Evolutionary conservation across 2,888 invertebrate genomes (phyloP).

Genomic region (Lamellibrachia columna): DNA sequence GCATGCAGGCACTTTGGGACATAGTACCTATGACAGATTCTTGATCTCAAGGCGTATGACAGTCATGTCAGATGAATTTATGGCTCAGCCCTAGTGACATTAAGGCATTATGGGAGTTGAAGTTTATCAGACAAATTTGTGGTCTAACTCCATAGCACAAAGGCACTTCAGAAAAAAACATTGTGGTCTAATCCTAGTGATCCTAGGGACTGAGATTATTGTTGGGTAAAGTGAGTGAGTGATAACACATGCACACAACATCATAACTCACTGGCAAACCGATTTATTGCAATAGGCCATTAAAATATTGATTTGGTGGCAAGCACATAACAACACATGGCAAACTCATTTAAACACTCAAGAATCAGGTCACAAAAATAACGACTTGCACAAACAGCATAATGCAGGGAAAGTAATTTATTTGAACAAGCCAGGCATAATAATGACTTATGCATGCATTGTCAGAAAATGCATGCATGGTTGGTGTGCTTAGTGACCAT

Average conservation of each 20-base stretch:
- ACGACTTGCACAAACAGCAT: neutral
- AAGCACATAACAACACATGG: neutral
- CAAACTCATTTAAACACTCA: constrained; percentile 6
- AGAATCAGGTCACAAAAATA: neutral
- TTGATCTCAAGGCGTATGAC: neutral
- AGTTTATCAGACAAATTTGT: neutral
- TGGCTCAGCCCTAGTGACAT: neutral
- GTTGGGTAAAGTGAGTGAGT: neutral
- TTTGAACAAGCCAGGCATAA: neutral
- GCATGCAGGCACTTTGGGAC: too few species aligned
- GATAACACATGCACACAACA: neutral
- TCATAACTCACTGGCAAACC: neutral
- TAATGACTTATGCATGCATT: neutral
- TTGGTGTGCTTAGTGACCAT: neutral
- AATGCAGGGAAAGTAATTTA: neutral
- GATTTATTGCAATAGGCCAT: constrained; percentile 11
- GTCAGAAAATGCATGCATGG: neutral
- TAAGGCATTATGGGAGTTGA: too few species aligned
- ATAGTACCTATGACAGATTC: neutral
- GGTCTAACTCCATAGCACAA: neutral
- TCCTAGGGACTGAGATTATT: neutral
- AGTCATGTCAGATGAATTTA: neutral
- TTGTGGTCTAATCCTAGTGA: neutral
- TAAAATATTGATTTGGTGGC: neutral
- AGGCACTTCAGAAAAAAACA: neutral